Evolutionary conservation across 2,797 vertebrate genomes (phyloP).

Genomic region (Fratercula arctica): DNA sequence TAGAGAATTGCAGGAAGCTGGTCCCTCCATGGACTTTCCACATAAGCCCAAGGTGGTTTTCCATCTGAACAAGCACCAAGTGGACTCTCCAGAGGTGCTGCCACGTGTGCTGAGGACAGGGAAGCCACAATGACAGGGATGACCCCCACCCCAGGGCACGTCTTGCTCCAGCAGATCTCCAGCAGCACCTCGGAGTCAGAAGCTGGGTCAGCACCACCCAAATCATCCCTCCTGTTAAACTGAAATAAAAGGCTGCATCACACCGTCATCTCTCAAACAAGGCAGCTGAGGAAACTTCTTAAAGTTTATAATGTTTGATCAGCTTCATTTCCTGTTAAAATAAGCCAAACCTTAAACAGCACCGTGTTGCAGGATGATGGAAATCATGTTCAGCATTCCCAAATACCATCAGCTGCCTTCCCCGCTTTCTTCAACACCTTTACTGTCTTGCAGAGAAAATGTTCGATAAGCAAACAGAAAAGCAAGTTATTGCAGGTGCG

Average conservation of each 20-base stretch:
- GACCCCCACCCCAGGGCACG: accelerated
- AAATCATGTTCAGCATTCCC: not conserved
- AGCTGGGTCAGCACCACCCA: not conserved
- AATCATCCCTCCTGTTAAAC: not conserved
- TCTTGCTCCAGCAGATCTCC: not conserved
- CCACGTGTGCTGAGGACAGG: accelerated
- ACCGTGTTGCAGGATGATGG: not conserved
- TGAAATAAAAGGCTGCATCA: not conserved
- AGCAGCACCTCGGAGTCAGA: not conserved
- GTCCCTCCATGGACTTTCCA: not conserved
- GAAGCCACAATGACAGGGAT: accelerated
- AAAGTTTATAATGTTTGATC: not conserved
- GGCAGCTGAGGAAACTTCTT: not conserved
- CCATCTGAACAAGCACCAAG: not conserved
- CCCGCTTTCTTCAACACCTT: not conserved
- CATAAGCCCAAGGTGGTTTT: not conserved
- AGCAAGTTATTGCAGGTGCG: not conserved
- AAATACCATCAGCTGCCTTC: not conserved
- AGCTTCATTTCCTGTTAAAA: not conserved
- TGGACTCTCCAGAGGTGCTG: not conserved
- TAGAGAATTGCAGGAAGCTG: not conserved
- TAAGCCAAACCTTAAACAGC: not conserved
- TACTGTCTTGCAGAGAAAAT: not conserved
- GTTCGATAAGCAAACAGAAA: not conserved
- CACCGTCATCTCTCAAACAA: not conserved